phyloP scores from a whole-genome alignment of 1,140 invertebrate species.

The Amphibalanus amphitrite region DNA sequence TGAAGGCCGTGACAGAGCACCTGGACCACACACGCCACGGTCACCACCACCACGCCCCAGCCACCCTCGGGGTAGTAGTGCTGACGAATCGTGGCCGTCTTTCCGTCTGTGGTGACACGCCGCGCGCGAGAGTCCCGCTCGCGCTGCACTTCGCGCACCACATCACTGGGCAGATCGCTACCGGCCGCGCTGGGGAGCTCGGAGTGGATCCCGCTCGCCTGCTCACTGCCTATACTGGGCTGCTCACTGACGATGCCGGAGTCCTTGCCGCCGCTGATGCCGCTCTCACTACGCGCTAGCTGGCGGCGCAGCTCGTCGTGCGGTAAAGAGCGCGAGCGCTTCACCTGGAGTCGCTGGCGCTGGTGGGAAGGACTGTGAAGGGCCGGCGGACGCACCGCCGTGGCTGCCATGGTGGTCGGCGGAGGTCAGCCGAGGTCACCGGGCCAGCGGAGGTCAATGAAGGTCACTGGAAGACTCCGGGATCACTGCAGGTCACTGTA shows the following conservation, averaged over 20 bases:
- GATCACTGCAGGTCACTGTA: not conserved
- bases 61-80: constrained; percentile 60
- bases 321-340: not conserved
- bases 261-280: not conserved
- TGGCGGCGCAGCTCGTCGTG: not conserved
- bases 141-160: not conserved
- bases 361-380: not conserved
- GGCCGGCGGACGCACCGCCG: too few relatives aligned
- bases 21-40: constrained; percentile 40
- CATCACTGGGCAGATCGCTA: not conserved
- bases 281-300: not conserved
- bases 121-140: not conserved
- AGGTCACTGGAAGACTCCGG: not conserved
- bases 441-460: not conserved
- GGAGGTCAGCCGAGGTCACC: not conserved
- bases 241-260: not conserved
- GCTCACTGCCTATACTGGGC: not conserved
- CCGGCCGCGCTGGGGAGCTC: not conserved
- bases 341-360: not conserved
- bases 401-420: not conserved
- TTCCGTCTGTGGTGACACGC: not conserved
- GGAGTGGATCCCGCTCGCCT: not conserved
- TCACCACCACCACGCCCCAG: constrained; percentile 50
- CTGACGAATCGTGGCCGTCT: constrained; percentile 37
- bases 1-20: constrained; percentile 43